Evolutionary conservation across 2,113 vertebrate species (phyloP).

Genomic region (Paraplagusia blochii): DNA sequence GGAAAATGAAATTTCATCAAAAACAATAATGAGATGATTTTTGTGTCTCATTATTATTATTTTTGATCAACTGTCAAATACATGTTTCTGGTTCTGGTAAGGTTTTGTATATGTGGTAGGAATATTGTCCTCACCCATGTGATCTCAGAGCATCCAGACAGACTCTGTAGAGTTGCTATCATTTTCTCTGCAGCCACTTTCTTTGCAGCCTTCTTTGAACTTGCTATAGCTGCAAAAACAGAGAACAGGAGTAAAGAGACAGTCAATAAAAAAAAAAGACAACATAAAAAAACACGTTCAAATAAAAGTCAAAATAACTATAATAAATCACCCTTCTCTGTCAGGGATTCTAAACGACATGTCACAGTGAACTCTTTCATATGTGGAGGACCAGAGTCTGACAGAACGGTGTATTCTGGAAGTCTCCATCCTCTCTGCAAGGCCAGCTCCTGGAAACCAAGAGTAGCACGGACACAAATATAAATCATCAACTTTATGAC

Average conservation of each 20-base stretch:
- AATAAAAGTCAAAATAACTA: neutral
- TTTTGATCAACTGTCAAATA: no score
- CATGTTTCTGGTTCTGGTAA: no score
- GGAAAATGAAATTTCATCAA: no score
- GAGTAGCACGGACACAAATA: no score
- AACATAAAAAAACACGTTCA: neutral
- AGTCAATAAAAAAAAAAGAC: neutral
- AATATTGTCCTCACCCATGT: conserved; percentile 71
- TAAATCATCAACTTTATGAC: no score
- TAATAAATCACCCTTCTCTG: conserved; percentile 88
- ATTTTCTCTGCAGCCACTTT: conserved; percentile 80
- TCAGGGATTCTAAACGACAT: conserved; percentile 82
- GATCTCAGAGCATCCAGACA: conserved; percentile 80
- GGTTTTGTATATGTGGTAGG: no score
- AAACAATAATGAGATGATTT: no score
- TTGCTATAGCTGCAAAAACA: conserved; percentile 73
- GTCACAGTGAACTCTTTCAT: conserved; percentile 84
- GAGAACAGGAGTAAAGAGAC: neutral
- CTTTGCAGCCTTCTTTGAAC: conserved; percentile 83
- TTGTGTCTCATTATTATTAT: no score
- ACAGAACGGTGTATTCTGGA: conserved; percentile 82
- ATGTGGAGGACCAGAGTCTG: conserved; percentile 82
- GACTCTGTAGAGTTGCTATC: conserved; percentile 75
- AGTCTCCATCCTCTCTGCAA: conserved; percentile 85
- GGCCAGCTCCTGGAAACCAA: conserved; percentile 77